Percentiles rank a stretch among this genome's conserved stretches.
phyloP scores from a whole-genome alignment of 2,888 invertebrate genomes.

The Xanthorhoe spadicearia region DNA sequence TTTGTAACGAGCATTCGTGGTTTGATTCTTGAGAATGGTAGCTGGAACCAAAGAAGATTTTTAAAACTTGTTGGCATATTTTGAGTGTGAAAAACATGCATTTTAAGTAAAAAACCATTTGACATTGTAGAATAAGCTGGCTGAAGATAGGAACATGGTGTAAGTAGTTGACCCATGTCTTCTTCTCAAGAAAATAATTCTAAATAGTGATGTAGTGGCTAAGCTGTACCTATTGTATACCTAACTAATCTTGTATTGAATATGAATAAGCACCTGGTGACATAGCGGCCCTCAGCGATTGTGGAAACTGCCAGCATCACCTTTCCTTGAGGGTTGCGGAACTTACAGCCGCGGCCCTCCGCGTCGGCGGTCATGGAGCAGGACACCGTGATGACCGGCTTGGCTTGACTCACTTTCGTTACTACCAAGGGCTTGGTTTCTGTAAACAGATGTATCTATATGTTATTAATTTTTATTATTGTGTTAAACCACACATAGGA shows the following conservation, averaged over 20 bases:
- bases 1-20: constrained; percentile 65
- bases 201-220: no score
- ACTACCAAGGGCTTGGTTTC: constrained; percentile 55
- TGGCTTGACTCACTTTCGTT: constrained; percentile 50
- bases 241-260: no score
- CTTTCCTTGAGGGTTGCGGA: constrained; percentile 63
- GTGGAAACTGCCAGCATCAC: constrained; percentile 63
- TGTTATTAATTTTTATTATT: no score
- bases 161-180: no score
- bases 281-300: constrained; percentile 63
- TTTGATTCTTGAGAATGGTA: constrained; percentile 48
- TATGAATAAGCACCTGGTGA: constrained; percentile 50
- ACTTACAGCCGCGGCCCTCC: constrained; percentile 62
- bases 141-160: no score
- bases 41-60: constrained; percentile 43
- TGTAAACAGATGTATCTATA: constrained; percentile 45
- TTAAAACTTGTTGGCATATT: background rate
- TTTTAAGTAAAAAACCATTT: no score
- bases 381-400: constrained; percentile 54
- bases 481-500: no score
- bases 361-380: constrained; percentile 58
- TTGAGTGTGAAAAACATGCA: background rate
- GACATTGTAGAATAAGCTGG: no score
- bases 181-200: no score
- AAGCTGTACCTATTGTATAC: no score